Conservation (phyloP, 1,140 invertebrate genomes). For the Rhagoletis pomonella region DNA sequence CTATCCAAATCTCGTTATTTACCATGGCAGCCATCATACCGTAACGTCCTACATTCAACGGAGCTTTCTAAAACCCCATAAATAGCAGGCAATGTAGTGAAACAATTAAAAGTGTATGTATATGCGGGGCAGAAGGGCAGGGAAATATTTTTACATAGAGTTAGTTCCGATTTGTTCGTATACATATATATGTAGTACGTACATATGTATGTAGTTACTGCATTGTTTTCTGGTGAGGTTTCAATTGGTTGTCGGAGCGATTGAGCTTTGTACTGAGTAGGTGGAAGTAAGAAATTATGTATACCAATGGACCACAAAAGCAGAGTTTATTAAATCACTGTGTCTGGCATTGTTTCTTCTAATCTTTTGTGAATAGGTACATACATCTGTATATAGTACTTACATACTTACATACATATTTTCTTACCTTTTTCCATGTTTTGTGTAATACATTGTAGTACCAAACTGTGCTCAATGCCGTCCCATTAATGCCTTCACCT, state of each 20-base stretch:
- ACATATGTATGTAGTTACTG: no score
- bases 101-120: neutral
- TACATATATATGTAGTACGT: no score
- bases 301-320: no score
- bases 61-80: slow-evolving; percentile 53
- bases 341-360: no score
- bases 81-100: slow-evolving; percentile 29
- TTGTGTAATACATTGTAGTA: slow-evolving; percentile 55
- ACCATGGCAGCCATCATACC: slow-evolving; percentile 56
- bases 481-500: slow-evolving; percentile 52
- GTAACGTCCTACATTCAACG: slow-evolving; percentile 56
- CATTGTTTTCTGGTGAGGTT: no score
- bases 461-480: slow-evolving; percentile 49
- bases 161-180: no score
- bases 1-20: slow-evolving; percentile 58
- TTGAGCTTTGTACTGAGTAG: no score
- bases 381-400: neutral
- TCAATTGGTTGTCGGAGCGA: no score
- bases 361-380: no score
- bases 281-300: no score
- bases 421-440: slow-evolving; percentile 55
- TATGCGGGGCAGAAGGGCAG: neutral
- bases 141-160: no score
- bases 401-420: neutral
- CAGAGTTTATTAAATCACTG: no score